Evolutionary conservation across 53 echinoderm and acorn worm genomes (phyloP), one percentile per base, ranked within the genome.

Genomic region (Apostichopus leukothele): DNA sequence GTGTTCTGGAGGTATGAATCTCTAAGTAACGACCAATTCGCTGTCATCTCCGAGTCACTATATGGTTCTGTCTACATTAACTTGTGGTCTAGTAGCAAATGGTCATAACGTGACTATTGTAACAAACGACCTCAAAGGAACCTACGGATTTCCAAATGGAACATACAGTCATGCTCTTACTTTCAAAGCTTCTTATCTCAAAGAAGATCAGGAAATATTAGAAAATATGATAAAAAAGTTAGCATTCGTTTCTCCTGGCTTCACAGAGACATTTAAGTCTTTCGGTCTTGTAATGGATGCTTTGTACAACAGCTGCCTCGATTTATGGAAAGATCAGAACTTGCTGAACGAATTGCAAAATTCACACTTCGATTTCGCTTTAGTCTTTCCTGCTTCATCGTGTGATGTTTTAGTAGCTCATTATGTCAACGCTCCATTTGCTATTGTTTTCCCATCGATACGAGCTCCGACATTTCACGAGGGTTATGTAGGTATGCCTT

Each of bases 31-130:
- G 13, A 88, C 81, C 22, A 88, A 60, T 60, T 23, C 88, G 1
- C 0, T 88, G 5, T 73, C 86, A 18, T 76, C 74, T 25, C 92
- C 92, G 13, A 92, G 92, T 68, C 89, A 89, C 22, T 86, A 84
- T 74, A 92, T 92, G 92, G 59, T 75, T 23, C 55, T 92, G 14
- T 89, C 92, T 4, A 54, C 92, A 4, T 67, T 92, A 7, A 92
- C 92, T 16, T 5, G 84, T 50, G 89, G 73, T n/a, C 78, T 92
- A 61, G 89, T 92, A 0, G 18, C 88, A 16, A 71, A 78, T 8
- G 92, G 92, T 25, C 91, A 94, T 60, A 87, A 94, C 39, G 94
- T 94, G 11, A 92, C 92, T 8, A 88, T 91, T 51, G 75, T 94
- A 5, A 53, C 92, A 22, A 63, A 91, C 67, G 85, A 91, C 23